These are phyloP conservation scores for Chrysochloris asiatica DNA, from an alignment of 2,113 vertebrate genomes.

Conservation along the genomic window DNA sequence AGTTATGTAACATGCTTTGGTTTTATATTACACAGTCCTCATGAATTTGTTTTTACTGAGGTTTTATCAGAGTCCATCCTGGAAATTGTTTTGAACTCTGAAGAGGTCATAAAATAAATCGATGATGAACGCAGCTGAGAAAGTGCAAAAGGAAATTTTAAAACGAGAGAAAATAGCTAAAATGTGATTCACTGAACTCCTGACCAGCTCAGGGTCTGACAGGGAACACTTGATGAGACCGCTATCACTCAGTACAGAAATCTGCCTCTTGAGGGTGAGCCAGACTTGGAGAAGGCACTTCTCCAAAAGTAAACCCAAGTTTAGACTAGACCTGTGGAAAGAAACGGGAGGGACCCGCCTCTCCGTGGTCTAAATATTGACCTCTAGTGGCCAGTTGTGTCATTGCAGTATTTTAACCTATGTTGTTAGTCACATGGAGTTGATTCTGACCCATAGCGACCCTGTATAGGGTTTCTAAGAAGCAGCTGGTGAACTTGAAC, in stretches of 20 bases:
- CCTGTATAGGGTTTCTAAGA: no score
- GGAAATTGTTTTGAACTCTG: background rate
- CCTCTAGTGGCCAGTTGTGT: background rate
- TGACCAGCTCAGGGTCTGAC: background rate
- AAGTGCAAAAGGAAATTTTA: background rate
- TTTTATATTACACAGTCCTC: background rate
- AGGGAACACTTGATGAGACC: accelerated
- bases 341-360: background rate
- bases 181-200: background rate
- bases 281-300: background rate
- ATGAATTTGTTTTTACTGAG: background rate
- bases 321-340: background rate
- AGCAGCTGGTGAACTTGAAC: no score
- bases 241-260: background rate
- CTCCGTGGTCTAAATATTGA: background rate
- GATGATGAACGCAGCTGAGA: background rate
- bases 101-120: background rate
- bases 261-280: background rate
- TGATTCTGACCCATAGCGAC: no score
- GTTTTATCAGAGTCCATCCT: slow-evolving; percentile 28
- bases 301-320: accelerated
- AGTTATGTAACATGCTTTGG: background rate
- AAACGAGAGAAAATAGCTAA: background rate
- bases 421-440: no score
- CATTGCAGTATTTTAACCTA: background rate